phyloP scores from a whole-genome alignment of 23 tunicate genomes.

The Trididemnum nubilum region DNA sequence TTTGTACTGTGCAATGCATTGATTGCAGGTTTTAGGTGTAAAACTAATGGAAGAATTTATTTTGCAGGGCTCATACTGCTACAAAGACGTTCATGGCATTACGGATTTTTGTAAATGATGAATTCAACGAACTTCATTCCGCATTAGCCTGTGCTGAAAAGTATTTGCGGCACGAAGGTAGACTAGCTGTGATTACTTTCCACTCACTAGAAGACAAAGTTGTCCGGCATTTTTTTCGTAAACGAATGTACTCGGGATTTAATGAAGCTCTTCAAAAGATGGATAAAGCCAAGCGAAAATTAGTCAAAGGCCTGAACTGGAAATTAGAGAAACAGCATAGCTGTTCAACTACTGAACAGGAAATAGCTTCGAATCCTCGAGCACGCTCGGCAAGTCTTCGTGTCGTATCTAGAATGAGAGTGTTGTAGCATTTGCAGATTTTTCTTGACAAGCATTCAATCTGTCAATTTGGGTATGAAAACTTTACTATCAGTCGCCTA shows the following conservation, averaged over 20 bases:
- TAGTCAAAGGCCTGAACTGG: not conserved
- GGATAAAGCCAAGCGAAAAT: not conserved
- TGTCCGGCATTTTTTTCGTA: not conserved
- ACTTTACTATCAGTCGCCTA: not conserved
- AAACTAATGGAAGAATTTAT: too few species aligned
- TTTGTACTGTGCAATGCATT: too few species aligned
- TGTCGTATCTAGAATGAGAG: conserved; percentile 42
- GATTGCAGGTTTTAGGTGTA: too few species aligned
- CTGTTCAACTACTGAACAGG: conserved; percentile 21
- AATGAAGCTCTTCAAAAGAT: not conserved
- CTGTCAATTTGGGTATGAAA: not conserved
- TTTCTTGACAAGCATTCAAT: not conserved
- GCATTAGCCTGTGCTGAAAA: conserved; percentile 58
- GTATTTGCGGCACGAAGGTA: conserved; percentile 52
- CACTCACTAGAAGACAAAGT: conserved; percentile 73
- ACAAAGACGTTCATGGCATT: conserved; percentile 92
- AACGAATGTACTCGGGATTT: not conserved
- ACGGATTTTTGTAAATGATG: conserved; percentile 86
- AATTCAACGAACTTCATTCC: conserved; percentile 65
- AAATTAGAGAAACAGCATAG: conserved; percentile 2
- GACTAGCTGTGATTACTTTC: conserved; percentile 51
- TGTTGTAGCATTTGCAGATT: not conserved
- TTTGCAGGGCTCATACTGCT: conserved; percentile 71
- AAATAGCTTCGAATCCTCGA: conserved; percentile 54
- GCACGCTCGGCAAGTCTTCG: conserved; percentile 77